Base-by-base conservation (phyloP, 1,140 invertebrate genomes). In the Orchesella cincta region DNA sequence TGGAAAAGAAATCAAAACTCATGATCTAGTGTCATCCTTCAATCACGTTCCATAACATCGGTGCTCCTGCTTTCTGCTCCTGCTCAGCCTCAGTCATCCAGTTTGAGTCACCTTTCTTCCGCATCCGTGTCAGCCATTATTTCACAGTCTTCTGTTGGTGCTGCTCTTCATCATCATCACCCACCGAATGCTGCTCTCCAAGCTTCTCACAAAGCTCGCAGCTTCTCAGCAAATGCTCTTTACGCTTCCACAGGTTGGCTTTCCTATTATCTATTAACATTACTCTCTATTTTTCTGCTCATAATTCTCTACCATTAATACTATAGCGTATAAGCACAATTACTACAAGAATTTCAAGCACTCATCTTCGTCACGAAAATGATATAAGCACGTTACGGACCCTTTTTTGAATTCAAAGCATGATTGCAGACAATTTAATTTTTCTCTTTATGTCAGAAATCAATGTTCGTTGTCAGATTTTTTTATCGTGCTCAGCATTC, bases 151-250 rank as follows among this genome's bases (percentile, higher is more conserved):
- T n/a, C 62, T 29, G 33, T 73, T 35, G 36, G 36, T 54, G 20
- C 14, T 39, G 79, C 5, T 34, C 78, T 28, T 62, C 76, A 23
- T 54, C 76, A 57, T 71, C 80, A 71, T 39, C 51, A 75, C 70
- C 33, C 16, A 35, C 76, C 70, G 57, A 73, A 76, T 46, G 29
- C 76, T 36, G 64, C 75, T 52, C 74, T 81, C 23, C 80, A 80
- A 76, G 79, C 78, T 77, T 78, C 80, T 75, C 80, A 81, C 73
- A 83, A 83, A 82, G 77, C 80, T 71, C 80, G 82, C 64, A 82
- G 80, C 81, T 83, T 80, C 77, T 83, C 82, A 26, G 79, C 82
- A 33, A 81, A 80, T 73, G 80, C 82, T 70, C 77, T 83, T 75
- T 81, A 77, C 75, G 81, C 81, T 79, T 79, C 79, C 72, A 73